A percentile compares a stretch with the other conserved stretches of the same genome.
Conservation (phyloP, 1,140 invertebrate genomes). For the Adelges cooleyi region DNA sequence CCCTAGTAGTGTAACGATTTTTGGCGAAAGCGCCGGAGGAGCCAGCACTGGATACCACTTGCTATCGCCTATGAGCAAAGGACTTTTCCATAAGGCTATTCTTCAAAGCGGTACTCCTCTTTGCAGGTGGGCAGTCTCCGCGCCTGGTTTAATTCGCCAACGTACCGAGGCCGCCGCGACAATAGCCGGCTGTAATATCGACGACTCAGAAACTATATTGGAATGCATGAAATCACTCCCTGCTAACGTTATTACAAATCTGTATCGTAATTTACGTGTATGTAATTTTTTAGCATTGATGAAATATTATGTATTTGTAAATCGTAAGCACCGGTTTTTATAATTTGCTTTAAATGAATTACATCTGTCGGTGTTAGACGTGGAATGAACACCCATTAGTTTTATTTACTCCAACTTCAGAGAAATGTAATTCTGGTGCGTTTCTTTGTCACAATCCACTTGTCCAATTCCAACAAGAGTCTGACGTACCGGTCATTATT, state of each 20-base stretch:
- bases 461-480: slow-evolving; percentile 11
- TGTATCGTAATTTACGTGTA: no score
- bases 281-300: no score
- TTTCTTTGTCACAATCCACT: slow-evolving; percentile 5
- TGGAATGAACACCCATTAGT: background rate
- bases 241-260: background rate
- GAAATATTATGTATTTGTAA: no score
- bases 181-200: background rate
- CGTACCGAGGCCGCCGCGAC: background rate
- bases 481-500: slow-evolving; percentile 5
- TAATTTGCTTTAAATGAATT: no score
- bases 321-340: no score
- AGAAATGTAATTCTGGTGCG: slow-evolving; percentile 1
- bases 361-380: no score
- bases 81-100: slow-evolving; percentile 29
- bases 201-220: background rate
- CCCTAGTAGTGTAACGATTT: slow-evolving; percentile 32
- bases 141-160: background rate
- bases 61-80: slow-evolving; percentile 28
- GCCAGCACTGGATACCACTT: slow-evolving; percentile 27
- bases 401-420: background rate
- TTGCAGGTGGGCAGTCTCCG: background rate
- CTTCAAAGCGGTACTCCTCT: slow-evolving; percentile 20
- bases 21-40: slow-evolving; percentile 33
- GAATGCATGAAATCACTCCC: background rate